Evolutionary conservation across 2,113 vertebrate species (phyloP), one percentile per base, ranked within the genome.

Genomic region (Alligator mississippiensis): DNA sequence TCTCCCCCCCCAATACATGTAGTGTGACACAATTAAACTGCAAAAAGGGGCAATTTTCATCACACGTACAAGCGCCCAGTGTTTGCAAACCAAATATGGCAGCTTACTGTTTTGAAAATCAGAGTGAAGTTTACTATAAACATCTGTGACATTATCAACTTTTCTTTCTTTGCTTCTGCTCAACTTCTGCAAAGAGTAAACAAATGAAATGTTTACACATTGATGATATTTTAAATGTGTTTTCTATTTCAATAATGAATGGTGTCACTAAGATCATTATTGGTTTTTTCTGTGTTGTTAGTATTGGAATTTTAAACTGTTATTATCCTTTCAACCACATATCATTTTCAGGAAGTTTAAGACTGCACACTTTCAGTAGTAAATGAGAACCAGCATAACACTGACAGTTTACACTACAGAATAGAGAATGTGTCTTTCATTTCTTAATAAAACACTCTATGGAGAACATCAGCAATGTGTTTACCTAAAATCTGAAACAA

Each of bases 351-450:
- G 22, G 17, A n/a, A 72, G 0, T 5, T 25, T 28, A 8, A 0
- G 4, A 10, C 27, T 54, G 47, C 2, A 0, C 7, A 21, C 4
- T 77, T 61, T 34, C 38, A 25, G 60, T 1, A 19, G 30, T 6
- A 82, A 92, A 60, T 14, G 4, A 38, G 87, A 95, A 77, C 5
- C 0, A 4, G 25, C 22, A 4, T 3, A 34, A 38, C 4, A 25
- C 54, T 0, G 62, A 60, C n/a, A 84, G 9, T 25, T 12, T n/a
- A 38, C 1, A 4, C 55, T 92, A 75, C 19, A 25, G 58, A 78
- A 4, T 75, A 80, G 30, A 59, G 55, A 4, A 58, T 19, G 15
- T 6, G 2, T n/a, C 6, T 87, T 47, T 13, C 59, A 25, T 34
- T 62, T 24, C 15, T 85, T 7, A 68, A 4, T 30, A 62, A 87